These are phyloP conservation scores for Acrocephalus kingi DNA, from an alignment of 2,113 vertebrate species.

Conservation along the genomic window DNA sequence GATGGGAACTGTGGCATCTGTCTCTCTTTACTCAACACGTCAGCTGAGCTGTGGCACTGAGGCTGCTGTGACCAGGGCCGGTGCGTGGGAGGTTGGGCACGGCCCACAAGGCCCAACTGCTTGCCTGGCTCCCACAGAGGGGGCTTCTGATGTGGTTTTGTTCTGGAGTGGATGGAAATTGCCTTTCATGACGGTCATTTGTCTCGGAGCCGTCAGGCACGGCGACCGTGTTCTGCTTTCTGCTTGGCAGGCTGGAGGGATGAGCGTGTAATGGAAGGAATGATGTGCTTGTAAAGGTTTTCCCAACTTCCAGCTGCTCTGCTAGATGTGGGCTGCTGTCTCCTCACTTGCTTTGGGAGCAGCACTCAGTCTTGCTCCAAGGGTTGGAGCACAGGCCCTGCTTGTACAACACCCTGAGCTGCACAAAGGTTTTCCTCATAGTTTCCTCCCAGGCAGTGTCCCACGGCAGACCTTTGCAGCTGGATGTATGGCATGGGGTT, in stretches of 20 bases:
- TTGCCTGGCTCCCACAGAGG: neutral
- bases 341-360: neutral
- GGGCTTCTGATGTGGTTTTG: conserved; percentile 17
- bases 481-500: neutral
- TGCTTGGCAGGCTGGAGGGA: neutral
- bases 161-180: neutral
- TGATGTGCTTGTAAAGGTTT: neutral
- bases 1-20: neutral
- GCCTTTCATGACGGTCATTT: neutral
- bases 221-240: neutral
- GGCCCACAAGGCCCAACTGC: neutral
- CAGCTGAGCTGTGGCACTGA: neutral
- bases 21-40: neutral
- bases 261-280: conserved; percentile 24
- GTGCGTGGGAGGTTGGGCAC: neutral
- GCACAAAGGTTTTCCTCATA: rapidly evolving
- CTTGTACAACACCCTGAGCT: neutral
- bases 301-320: neutral
- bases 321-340: neutral
- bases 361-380: neutral
- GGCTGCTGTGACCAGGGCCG: neutral
- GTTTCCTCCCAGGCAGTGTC: neutral
- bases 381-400: neutral
- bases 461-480: neutral
- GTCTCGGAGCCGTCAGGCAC: neutral